Evolutionary conservation across 2,888 invertebrate species (phyloP).

Genomic region (Amiota mariae): DNA sequence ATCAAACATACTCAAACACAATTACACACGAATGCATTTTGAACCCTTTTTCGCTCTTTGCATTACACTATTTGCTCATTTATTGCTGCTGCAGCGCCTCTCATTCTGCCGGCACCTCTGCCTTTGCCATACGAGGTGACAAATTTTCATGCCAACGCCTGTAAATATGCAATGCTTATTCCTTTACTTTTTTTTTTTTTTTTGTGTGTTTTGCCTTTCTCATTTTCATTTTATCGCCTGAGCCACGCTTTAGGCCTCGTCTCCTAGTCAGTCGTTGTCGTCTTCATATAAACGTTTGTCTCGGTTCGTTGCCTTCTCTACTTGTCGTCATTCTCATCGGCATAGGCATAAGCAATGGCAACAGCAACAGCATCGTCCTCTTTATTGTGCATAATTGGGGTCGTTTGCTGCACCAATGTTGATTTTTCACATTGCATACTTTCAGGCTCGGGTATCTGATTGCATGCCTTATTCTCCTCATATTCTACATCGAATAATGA

Average conservation of each 20-base stretch:
- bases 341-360: too few species aligned
- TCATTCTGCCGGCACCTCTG: not conserved
- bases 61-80: conserved; percentile 56
- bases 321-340: not conserved
- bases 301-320: conserved; percentile 12
- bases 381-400: conserved; percentile 28
- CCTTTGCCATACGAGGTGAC: conserved; percentile 57
- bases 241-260: conserved; percentile 49
- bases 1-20: conserved; percentile 40
- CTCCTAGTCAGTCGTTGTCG: conserved; percentile 30
- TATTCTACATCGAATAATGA: conserved; percentile 54
- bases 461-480: conserved; percentile 39
- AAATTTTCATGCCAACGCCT: conserved; percentile 65
- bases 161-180: conserved; percentile 62
- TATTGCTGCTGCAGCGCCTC: conserved; percentile 36
- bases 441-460: conserved; percentile 50
- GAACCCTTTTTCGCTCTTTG: conserved; percentile 31
- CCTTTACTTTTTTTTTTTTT: conserved; percentile 22
- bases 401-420: conserved; percentile 50
- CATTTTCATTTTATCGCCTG: conserved; percentile 43
- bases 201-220: conserved; percentile 23
- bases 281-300: not conserved
- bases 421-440: conserved; percentile 65
- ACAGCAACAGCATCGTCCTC: conserved; percentile 2
- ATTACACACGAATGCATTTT: not conserved